Percentiles rank a stretch among this genome's conserved stretches.
Conservation (phyloP, 2,797 vertebrate species). For the Momotus momota region DNA sequence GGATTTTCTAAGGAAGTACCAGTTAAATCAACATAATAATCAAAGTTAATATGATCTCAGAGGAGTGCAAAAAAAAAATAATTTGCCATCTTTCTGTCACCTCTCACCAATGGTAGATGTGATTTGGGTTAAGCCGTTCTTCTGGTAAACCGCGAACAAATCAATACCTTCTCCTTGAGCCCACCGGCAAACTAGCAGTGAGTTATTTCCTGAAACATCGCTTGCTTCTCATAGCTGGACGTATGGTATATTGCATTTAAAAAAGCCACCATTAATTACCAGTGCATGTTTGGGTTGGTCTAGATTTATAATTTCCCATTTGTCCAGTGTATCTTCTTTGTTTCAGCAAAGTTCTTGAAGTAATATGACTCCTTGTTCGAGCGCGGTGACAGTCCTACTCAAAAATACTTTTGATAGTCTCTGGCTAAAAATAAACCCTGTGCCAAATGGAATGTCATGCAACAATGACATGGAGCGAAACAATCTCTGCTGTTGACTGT, state of each 20-base stretch:
- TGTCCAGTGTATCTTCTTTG: slow-evolving; percentile 67
- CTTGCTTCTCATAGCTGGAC: background rate
- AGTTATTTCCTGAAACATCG: background rate
- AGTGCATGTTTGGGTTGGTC: slow-evolving; percentile 95
- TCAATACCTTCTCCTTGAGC: background rate
- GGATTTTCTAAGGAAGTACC: background rate
- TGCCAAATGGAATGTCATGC: slow-evolving; percentile 86
- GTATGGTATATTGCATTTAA: background rate
- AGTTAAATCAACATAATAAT: background rate
- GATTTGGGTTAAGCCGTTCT: background rate
- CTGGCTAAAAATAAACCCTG: slow-evolving; percentile 91
- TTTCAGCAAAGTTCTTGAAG: slow-evolving; percentile 74
- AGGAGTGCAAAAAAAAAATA: background rate
- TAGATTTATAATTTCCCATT: slow-evolving; percentile 99
- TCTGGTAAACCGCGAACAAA: background rate
- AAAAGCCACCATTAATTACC: slow-evolving; percentile 83
- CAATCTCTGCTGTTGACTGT: slow-evolving; percentile 9
- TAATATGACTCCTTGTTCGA: slow-evolving; percentile 76
- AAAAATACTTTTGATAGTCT: slow-evolving; percentile 83
- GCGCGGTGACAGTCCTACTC: slow-evolving; percentile 77
- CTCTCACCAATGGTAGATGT: background rate
- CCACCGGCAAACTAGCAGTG: slow-evolving; percentile 9
- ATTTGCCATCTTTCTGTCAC: background rate
- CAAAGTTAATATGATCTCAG: background rate
- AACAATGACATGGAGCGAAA: slow-evolving; percentile 80